These are phyloP conservation scores for Amblyopsis hoosieri DNA, from an alignment of 2,797 vertebrate species.

Conservation along the genomic window DNA sequence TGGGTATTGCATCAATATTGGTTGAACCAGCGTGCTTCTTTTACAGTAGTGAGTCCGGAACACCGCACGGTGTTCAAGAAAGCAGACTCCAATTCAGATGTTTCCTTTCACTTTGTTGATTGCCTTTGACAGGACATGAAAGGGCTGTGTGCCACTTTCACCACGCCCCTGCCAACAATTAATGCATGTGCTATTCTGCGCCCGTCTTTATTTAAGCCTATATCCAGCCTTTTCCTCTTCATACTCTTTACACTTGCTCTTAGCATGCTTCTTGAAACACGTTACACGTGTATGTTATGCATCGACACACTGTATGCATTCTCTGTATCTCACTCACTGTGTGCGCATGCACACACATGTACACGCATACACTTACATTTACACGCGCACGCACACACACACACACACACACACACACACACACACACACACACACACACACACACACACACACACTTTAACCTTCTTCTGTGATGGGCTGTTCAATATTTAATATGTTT, in stretches of 20 bases:
- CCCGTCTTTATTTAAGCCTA: slow-evolving; percentile 9
- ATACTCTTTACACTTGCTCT: background rate
- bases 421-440: slow-evolving; percentile 1
- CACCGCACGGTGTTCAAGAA: slow-evolving; percentile 15
- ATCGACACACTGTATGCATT: background rate
- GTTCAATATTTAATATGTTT: slow-evolving; percentile 80
- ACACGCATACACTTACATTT: background rate
- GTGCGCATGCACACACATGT: background rate
- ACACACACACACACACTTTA: slow-evolving; percentile 18
- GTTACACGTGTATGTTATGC: background rate
- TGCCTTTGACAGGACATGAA: slow-evolving; percentile 57
- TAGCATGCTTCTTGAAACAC: too few species aligned
- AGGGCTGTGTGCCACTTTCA: slow-evolving; percentile 29
- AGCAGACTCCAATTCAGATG: slow-evolving; percentile 55
- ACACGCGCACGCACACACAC: background rate
- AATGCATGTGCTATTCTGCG: slow-evolving; percentile 50
- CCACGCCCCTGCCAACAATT: slow-evolving; percentile 40
- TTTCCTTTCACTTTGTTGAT: slow-evolving; percentile 54
- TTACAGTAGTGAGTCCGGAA: slow-evolving; percentile 11
- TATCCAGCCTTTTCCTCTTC: background rate
- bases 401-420: slow-evolving; percentile 5
- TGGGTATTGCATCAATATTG: background rate
- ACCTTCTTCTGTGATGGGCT: slow-evolving; percentile 57
- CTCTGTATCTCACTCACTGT: too few species aligned
- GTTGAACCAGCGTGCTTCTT: too few species aligned